A percentile compares a stretch with the other conserved stretches of the same genome.
Evolutionary conservation across 2,888 invertebrate species (phyloP).

Genomic region (Griposia aprilina): DNA sequence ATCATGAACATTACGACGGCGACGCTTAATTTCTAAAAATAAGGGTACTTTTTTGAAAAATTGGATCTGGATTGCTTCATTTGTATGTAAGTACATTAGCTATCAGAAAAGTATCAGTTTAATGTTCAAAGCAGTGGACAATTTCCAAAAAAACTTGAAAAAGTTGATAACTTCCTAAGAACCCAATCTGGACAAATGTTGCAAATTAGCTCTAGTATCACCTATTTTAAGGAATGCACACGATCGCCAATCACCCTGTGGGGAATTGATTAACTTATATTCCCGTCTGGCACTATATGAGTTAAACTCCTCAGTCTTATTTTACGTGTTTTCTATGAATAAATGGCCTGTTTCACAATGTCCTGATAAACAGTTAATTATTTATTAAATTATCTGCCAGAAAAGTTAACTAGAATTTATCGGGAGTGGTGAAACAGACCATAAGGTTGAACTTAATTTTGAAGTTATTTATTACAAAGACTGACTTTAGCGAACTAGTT

Average conservation of each 20-base stretch:
- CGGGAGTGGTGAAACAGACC: neutral
- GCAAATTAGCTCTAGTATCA: neutral
- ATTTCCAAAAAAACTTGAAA: neutral
- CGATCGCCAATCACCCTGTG: neutral
- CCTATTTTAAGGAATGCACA: neutral
- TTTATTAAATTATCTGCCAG: neutral
- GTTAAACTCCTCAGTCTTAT: too few species aligned
- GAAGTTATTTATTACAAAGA: constrained; percentile 6
- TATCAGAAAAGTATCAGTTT: neutral
- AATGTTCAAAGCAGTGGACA: neutral
- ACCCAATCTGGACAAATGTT: neutral
- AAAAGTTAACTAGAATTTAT: neutral
- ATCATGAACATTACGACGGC: neutral
- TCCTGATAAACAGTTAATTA: neutral
- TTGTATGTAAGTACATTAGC: neutral
- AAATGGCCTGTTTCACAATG: neutral
- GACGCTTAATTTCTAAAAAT: neutral
- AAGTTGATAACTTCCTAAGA: neutral
- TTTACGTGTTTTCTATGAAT: neutral
- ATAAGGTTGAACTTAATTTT: too few species aligned
- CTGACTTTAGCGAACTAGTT: constrained; percentile 2
- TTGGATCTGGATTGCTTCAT: neutral
- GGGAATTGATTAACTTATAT: neutral
- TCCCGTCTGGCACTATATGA: neutral
- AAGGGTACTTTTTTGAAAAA: neutral